Conservation (phyloP, 2,113 vertebrate genomes). For the Elaphurus davidianus region DNA sequence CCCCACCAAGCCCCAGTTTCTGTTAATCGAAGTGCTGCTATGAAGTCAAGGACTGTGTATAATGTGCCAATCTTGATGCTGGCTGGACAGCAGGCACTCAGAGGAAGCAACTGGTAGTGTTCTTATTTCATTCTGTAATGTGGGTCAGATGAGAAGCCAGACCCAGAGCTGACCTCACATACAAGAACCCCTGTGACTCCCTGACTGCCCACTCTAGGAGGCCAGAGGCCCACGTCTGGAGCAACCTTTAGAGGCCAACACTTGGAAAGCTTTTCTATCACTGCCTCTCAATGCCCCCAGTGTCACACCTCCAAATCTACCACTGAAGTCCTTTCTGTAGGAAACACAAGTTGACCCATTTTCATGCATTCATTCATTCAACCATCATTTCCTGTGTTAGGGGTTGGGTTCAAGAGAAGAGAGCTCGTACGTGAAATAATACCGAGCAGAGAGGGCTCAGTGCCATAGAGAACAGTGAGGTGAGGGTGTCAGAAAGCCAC, state of each 20-base stretch:
- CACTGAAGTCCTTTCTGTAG: not conserved
- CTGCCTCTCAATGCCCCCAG: not conserved
- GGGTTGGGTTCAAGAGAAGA: not conserved
- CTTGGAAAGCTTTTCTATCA: not conserved
- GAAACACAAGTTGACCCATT: not conserved
- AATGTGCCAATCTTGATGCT: accelerated
- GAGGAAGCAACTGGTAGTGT: not conserved
- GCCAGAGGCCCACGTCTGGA: not conserved
- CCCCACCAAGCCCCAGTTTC: not conserved
- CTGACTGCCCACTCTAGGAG: not conserved
- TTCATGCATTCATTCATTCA: not conserved
- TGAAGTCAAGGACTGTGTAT: accelerated
- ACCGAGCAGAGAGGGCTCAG: accelerated
- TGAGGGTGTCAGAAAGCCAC: not conserved
- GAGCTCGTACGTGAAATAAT: not conserved
- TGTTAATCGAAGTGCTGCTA: not conserved
- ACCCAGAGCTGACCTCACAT: not conserved
- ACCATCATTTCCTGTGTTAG: not conserved
- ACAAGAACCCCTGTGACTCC: not conserved
- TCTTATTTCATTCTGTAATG: not conserved
- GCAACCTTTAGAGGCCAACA: not conserved
- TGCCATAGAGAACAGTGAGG: not conserved
- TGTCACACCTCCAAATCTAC: not conserved
- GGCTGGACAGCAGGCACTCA: too few relatives aligned
- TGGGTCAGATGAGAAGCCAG: not conserved